Conservation (phyloP, 2,113 vertebrate genomes). For the Rallus limicola region DNA sequence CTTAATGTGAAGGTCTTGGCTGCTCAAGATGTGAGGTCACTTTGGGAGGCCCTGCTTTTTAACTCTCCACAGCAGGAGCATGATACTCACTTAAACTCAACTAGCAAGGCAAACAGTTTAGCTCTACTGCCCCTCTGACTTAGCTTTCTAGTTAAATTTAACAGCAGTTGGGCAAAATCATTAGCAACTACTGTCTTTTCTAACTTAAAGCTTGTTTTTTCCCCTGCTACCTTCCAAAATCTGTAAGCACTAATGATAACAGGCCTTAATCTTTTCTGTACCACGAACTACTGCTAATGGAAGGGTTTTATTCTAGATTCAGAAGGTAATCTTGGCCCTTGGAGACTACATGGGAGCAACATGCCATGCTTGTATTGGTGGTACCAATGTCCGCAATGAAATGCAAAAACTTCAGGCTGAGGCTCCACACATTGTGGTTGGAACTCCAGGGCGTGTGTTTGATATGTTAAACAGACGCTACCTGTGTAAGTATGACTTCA, state of each 20-base stretch:
- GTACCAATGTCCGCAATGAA: slow-evolving; percentile 89
- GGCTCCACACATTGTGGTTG: slow-evolving; percentile 88
- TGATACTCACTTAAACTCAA: not conserved
- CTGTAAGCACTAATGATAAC: not conserved
- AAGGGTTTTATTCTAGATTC: slow-evolving; percentile 75
- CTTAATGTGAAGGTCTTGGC: fast-evolving
- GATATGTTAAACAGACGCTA: slow-evolving; percentile 89
- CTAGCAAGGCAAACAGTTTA: not conserved
- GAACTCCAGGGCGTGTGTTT: slow-evolving; percentile 88
- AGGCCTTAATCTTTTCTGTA: not conserved
- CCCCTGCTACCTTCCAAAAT: not conserved
- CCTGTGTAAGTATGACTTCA: slow-evolving; percentile 79
- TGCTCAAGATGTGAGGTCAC: not conserved
- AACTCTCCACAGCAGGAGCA: too few relatives aligned
- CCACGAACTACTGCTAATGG: not conserved
- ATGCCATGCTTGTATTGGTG: slow-evolving; percentile 89
- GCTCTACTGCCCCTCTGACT: fast-evolving
- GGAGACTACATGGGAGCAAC: slow-evolving; percentile 92
- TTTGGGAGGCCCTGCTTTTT: not conserved
- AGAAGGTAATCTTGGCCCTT: slow-evolving; percentile 89
- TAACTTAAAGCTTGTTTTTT: not conserved
- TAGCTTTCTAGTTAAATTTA: not conserved
- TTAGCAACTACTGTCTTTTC: not conserved
- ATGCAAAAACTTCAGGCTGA: slow-evolving; percentile 90
- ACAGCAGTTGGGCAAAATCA: not conserved